phyloP scores from a whole-genome alignment of 2,797 vertebrate species.

The Sarcoramphus papa region DNA sequence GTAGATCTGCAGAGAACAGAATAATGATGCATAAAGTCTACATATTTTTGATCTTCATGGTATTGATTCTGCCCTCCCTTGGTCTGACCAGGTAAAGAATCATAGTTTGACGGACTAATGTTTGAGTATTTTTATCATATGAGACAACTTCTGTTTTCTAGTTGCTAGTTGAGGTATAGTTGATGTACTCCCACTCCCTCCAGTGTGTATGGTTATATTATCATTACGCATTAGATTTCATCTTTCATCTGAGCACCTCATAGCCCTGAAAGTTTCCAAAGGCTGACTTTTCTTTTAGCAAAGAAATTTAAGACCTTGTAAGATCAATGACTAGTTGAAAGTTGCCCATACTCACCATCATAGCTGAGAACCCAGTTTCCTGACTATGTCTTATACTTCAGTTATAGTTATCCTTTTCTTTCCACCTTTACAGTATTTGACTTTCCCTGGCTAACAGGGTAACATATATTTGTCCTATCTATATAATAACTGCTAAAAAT shows the following conservation, averaged over 20 bases:
- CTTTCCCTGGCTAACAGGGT: not conserved
- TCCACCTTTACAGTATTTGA: not conserved
- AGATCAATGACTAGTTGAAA: not conserved
- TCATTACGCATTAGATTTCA: not conserved
- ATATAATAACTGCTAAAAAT: not conserved
- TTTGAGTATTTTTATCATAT: not conserved
- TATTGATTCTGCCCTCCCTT: constrained; percentile 93
- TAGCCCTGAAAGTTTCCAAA: not conserved
- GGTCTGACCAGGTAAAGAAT: constrained; percentile 90
- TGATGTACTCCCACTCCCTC: not conserved
- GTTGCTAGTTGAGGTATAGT: not conserved
- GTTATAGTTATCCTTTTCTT: not conserved
- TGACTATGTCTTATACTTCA: not conserved
- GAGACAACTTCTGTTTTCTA: not conserved
- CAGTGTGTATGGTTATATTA: not conserved
- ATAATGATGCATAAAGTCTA: constrained; percentile 95
- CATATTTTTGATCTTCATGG: constrained; percentile 96
- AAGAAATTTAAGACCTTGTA: not conserved
- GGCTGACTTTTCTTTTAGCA: not conserved
- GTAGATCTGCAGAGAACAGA: constrained; percentile 91
- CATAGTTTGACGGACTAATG: not conserved
- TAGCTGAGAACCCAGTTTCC: not conserved
- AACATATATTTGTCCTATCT: not conserved
- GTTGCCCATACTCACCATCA: not conserved
- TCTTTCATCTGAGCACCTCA: not conserved